Base-by-base conservation (phyloP, 1,140 invertebrate genomes). In the Drosophila subobscura region DNA sequence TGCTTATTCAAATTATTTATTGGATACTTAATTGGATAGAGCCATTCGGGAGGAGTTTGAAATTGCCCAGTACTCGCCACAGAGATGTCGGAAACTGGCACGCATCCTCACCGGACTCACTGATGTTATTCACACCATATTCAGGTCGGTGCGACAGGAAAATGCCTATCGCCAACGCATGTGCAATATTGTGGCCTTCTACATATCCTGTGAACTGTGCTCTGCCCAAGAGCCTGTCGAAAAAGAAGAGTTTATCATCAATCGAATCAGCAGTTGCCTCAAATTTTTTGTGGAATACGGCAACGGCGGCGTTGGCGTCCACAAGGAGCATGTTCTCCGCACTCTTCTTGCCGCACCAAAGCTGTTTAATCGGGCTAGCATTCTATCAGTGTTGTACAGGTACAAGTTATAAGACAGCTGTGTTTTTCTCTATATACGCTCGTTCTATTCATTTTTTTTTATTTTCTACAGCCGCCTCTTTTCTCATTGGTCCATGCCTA, bases 151-250 rank as follows among this genome's bases (percentile, higher is more conserved):
- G 6, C 54, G 65, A 25, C 29, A 53, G 45, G 53, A 40, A 4
- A 25, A 44, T 1, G 16, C 7, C 27, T 76, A 67, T 20, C 66
- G 77, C 3, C 81, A 89, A 20, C 81, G 85, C 6, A 72, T 89
- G 51, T 81, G 77, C 51, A 61, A 73, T n/a, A 80, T 90, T 23
- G 66, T 89, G 12, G 86, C 80, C 45, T 79, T 58, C 20, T 89
- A 80, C 44, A 90, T 89, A 57, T 79, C 77, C 29, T 90, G 85
- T 54, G 85, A 89, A 33, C 45, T 89, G 14, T 81, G 85, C 8
- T 56, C 75, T 22, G 77, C 80, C 20, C 74, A 85, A 29, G 73
- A 64, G 0, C 46, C 33, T 2, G 52, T 77, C 0, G 74, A 88
- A 29, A 50, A 41, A 5, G 77, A 90, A 41, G 53, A 79, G 5